Percentiles rank a stretch among this genome's conserved stretches.
phyloP scores from a whole-genome alignment of 1,140 invertebrate species.

The Lordiphosa mommai region DNA sequence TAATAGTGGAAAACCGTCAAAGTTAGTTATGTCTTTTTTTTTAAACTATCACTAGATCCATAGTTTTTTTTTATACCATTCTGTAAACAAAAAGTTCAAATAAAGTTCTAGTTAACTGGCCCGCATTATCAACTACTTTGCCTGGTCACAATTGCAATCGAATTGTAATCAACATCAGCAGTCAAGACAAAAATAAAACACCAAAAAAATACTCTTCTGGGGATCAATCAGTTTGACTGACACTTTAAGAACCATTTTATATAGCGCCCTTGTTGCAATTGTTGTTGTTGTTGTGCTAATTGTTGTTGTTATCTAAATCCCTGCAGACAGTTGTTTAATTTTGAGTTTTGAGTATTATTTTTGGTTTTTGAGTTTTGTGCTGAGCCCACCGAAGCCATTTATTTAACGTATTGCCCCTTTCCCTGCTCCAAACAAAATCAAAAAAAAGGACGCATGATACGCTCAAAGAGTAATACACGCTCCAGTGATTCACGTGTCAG shows the following conservation, averaged over 20 bases:
- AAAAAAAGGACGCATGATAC: constrained; percentile 74
- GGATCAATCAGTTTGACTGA: constrained; percentile 69
- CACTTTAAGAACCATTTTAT: constrained; percentile 53
- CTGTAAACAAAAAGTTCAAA: too few relatives aligned
- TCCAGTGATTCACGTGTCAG: constrained; percentile 78
- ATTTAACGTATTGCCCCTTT: constrained; percentile 44
- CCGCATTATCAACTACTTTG: constrained; percentile 6
- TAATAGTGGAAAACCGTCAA: too few relatives aligned
- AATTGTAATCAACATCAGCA: constrained; percentile 15
- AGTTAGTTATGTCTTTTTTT: too few relatives aligned
- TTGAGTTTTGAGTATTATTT: constrained; percentile 34
- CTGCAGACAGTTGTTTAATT: constrained; percentile 49
- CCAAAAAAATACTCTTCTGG: constrained; percentile 22
- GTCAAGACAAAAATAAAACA: constrained; percentile 1
- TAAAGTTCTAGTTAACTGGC: constrained; percentile 10
- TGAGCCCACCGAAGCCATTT: constrained; percentile 25
- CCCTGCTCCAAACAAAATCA: constrained; percentile 22
- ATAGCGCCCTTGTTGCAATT: constrained; percentile 14
- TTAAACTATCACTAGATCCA: too few relatives aligned
- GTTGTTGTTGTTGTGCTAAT: constrained; percentile 9
- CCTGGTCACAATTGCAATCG: constrained; percentile 14
- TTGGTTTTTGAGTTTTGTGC: constrained; percentile 51
- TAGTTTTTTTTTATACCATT: too few relatives aligned
- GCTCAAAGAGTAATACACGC: constrained; percentile 77
- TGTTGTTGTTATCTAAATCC: constrained; percentile 31